A percentile compares a stretch with the other conserved stretches of the same genome.
Conservation (phyloP, 1,140 invertebrate species). For the Hycleus cichorii region DNA sequence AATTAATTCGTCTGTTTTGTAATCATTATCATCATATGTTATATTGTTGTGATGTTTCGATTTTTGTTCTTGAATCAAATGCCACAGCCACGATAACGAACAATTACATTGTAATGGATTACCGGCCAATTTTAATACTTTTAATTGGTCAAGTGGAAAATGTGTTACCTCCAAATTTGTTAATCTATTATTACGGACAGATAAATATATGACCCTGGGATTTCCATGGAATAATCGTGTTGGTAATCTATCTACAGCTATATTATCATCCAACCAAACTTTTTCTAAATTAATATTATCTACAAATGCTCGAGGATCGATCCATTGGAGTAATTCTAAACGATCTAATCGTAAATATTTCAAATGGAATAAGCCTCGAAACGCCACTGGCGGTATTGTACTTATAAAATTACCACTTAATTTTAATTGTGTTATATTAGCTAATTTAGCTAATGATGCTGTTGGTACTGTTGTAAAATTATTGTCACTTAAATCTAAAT, state of each 20-base stretch:
- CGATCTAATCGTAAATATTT: slow-evolving; percentile 63
- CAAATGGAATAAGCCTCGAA: slow-evolving; percentile 71
- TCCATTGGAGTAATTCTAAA: slow-evolving; percentile 54
- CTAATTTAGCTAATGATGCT: slow-evolving; percentile 62
- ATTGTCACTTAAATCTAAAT: slow-evolving; percentile 72
- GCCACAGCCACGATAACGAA: slow-evolving; percentile 78
- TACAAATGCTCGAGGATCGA: slow-evolving; percentile 69
- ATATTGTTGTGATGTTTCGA: slow-evolving; percentile 24
- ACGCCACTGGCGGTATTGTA: slow-evolving; percentile 61
- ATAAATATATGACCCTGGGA: slow-evolving; percentile 63
- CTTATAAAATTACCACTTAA: slow-evolving; percentile 69
- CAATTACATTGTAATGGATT: slow-evolving; percentile 85
- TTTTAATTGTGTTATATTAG: slow-evolving; percentile 62
- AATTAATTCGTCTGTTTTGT: slow-evolving; percentile 29
- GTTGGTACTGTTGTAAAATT: slow-evolving; percentile 73
- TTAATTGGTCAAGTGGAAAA: slow-evolving; percentile 68
- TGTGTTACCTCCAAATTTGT: slow-evolving; percentile 66
- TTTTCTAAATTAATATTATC: slow-evolving; percentile 76
- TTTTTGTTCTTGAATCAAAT: slow-evolving; percentile 52
- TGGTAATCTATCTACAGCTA: slow-evolving; percentile 59
- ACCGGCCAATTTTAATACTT: slow-evolving; percentile 62
- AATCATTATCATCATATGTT: slow-evolving; percentile 36
- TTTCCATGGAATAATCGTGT: slow-evolving; percentile 67
- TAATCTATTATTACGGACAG: slow-evolving; percentile 62
- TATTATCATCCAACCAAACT: slow-evolving; percentile 70